These are phyloP conservation scores for Eilema sororculum DNA, from an alignment of 2,888 invertebrate genomes.

Conservation along the genomic window DNA sequence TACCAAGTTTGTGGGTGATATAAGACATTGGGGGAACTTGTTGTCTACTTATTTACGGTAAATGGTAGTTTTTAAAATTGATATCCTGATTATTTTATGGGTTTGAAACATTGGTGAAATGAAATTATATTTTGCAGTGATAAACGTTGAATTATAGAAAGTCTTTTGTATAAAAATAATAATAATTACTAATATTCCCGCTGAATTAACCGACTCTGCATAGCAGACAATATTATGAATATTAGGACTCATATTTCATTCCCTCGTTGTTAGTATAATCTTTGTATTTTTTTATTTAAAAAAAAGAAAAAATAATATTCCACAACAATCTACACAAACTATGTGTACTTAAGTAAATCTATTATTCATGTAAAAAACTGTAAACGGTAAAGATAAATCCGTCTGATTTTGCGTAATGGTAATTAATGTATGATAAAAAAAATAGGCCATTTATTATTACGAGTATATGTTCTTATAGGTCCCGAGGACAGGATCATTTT, in stretches of 20 bases:
- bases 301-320: no score
- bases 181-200: no score
- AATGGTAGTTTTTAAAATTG: conserved; percentile 12
- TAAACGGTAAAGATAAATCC: no score
- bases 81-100: background rate
- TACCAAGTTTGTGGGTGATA: conserved; percentile 37
- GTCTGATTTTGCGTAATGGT: background rate
- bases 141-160: no score
- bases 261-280: no score
- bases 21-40: conserved; percentile 31
- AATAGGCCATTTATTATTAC: background rate
- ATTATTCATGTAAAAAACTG: no score
- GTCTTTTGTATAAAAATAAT: no score
- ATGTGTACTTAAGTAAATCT: background rate
- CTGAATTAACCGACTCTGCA: no score
- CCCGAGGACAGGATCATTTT: background rate
- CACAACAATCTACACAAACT: no score
- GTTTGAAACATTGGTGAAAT: background rate
- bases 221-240: no score
- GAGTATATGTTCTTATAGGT: background rate
- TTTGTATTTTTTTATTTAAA: no score
- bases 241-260: no score
- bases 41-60: conserved; percentile 5
- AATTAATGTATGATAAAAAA: background rate
- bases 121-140: background rate